Evolutionary conservation across 1,140 invertebrate genomes (phyloP), one percentile per base, ranked within the genome.

Genomic region (Scaptodrosophila lebanonensis): DNA sequence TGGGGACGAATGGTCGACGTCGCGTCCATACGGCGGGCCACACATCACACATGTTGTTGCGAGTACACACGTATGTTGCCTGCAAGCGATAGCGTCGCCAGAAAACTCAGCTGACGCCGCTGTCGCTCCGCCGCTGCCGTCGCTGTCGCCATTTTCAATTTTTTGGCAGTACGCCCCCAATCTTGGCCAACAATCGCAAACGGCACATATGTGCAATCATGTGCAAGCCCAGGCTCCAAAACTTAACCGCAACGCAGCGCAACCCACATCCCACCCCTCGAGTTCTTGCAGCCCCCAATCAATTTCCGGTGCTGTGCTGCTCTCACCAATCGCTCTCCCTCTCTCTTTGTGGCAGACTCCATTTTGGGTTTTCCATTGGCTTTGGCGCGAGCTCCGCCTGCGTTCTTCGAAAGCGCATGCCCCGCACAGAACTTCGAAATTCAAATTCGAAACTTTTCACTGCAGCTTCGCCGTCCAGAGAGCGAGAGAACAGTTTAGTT

Each of bases 1-100:
- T 25, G 20, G 40, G 15, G 11, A n/a, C n/a, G 45, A 51, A 53
- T 47, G 52, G 53, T 45, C 39, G 51, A 39, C 15, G 67, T 64
- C 64, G 60, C 68, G 42, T 83, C 83, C 83, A 85, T 85, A 85
- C 77, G 83, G 77, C 84, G 71, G 75, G 70, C 56, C 83, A 82
- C 83, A 85, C 60, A 85, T 85, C 83, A 85, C 83, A 85, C 83
- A 85, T 85, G 83, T 85, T 85, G 66, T 82, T 77, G 64, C 75
- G 83, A 84, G 72, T 83, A 84, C 83, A 77, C 83, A 85, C 83
- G 83, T 85, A 85, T 85, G 82, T 85, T 85, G 83, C 83, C 71
- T 84, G 83, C 83, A 84, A 84, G 82, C 82, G 82, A 84, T 84
- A 79, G 75, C 75, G 53, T 48, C 70, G 65, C 43, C n/a, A n/a